Base-by-base conservation (phyloP, 2,797 vertebrate genomes). In the Anguilla megastoma region DNA sequence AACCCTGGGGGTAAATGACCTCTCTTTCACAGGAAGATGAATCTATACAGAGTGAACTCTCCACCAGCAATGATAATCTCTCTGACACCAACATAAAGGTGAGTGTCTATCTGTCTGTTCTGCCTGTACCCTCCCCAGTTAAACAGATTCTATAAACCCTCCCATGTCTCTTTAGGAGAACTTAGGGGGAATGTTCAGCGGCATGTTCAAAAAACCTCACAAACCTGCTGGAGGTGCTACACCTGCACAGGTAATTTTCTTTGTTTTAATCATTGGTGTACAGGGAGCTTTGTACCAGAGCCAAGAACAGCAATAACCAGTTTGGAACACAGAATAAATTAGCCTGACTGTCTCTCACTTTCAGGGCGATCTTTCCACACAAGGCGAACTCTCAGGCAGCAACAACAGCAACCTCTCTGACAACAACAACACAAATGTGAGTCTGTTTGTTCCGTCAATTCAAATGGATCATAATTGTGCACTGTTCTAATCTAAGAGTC, bases 111-210 rank as follows among this genome's bases (percentile, higher is more conserved):
- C 21, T 48, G 41, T 82, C 16, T 82, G 21, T 50, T 0, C 16
- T n/a, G 21, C 21, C 8, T 24, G 2, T 76, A 16, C 36, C 24
- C 41, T 50, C 45, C 79, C 18, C 45, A 24, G 24, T 7, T 21
- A 48, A 82, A 86, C 93, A 92, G 92, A 93, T 89, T 90, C 92
- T 89, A 82, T 50, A 50, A 87, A 12, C 2, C 85, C 93, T 93
- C 87, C 92, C 36, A 24, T 82, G 0, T 87, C 14, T 92, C 92
- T 94, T 14, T 89, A 95, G 94, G 92, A 92, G 85, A 93, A 92
- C 5, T 45, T 45, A 90, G 82, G 41, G 50, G 79, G 85, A 1
- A 89, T 94, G 85, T 94, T 95, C 74, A 58, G 92, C 0, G 91
- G 86, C 24, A 79, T 93, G 69, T 94, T 95, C 89, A 94, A 92